A percentile compares a stretch with the other conserved stretches of the same genome.
phyloP scores from a whole-genome alignment of 2,888 invertebrate species.

The Lumbricus terrestris region DNA sequence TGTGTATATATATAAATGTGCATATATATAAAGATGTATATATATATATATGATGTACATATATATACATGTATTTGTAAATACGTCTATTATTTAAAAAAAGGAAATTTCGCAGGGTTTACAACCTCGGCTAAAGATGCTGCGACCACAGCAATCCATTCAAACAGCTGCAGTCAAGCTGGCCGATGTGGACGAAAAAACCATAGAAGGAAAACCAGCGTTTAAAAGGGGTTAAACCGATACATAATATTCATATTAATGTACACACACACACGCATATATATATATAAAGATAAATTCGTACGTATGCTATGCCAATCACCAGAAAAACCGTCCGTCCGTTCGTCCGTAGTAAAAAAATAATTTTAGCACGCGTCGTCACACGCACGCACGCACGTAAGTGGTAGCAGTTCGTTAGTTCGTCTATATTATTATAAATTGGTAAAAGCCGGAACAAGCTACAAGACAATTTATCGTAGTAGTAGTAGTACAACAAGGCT shows the following conservation, averaged over 20 bases:
- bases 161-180: not conserved
- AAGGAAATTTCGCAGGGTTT: not conserved
- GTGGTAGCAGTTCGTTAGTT: not conserved
- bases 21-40: no score
- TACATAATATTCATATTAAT: not conserved
- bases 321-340: not conserved
- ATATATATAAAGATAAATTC: not conserved
- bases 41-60: no score
- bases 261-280: not conserved
- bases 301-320: not conserved
- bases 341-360: not conserved
- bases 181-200: not conserved
- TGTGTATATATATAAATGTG: no score
- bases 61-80: not conserved
- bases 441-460: slow-evolving; percentile 8
- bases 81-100: slow-evolving; percentile 4
- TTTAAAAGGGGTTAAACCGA: not conserved
- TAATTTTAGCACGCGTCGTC: not conserved
- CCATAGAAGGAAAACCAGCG: no score
- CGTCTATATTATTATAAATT: not conserved
- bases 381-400: no score
- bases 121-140: not conserved
- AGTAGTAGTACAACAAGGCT: not conserved
- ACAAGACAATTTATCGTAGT: slow-evolving; percentile 8
- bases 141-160: not conserved